Percentiles rank a stretch among this genome's conserved stretches.
Evolutionary conservation across 2,888 invertebrate genomes (phyloP).

Genomic region (Osmoderma eremita): DNA sequence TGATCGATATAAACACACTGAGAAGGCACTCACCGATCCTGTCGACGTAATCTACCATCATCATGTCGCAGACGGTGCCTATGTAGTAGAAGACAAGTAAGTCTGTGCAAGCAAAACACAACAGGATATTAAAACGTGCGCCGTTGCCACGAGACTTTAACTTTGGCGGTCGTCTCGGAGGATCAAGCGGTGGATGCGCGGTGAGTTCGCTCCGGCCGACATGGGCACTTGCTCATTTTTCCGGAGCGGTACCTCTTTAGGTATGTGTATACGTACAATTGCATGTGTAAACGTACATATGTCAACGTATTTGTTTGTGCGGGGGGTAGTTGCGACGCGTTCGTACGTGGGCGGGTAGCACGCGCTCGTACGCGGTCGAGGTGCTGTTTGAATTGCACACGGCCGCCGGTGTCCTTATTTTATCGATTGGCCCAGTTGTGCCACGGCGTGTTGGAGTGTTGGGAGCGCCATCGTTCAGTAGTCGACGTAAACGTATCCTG

Average conservation of each 20-base stretch:
- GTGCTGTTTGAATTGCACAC: conserved; percentile 57
- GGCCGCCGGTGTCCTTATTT: conserved; percentile 55
- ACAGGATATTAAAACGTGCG: conserved; percentile 14
- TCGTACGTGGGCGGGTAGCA: conserved; percentile 55
- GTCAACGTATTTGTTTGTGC: conserved; percentile 1
- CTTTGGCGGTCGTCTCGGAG: conserved; percentile 4
- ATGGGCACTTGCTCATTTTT: conserved; percentile 56
- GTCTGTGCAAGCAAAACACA: conserved; percentile 32
- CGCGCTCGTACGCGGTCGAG: conserved; percentile 61
- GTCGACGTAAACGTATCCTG: conserved; percentile 55
- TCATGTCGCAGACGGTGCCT: background rate
- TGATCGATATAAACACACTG: conserved; percentile 48
- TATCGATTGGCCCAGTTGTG: conserved; percentile 76
- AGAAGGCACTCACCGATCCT: conserved; percentile 59
- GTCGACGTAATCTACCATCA: conserved; percentile 59
- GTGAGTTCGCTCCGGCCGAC: background rate
- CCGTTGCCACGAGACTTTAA: background rate
- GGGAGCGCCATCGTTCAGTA: conserved; percentile 56
- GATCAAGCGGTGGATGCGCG: conserved; percentile 36
- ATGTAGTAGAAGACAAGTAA: conserved; percentile 1
- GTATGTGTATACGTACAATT: background rate
- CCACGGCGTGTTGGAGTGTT: conserved; percentile 54
- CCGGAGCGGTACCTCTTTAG: conserved; percentile 37
- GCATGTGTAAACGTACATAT: background rate
- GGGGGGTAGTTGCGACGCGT: conserved; percentile 17